A percentile compares a stretch with the other conserved stretches of the same genome.
phyloP scores from a whole-genome alignment of 1,140 invertebrate genomes.

The Oreohelix idahoensis region DNA sequence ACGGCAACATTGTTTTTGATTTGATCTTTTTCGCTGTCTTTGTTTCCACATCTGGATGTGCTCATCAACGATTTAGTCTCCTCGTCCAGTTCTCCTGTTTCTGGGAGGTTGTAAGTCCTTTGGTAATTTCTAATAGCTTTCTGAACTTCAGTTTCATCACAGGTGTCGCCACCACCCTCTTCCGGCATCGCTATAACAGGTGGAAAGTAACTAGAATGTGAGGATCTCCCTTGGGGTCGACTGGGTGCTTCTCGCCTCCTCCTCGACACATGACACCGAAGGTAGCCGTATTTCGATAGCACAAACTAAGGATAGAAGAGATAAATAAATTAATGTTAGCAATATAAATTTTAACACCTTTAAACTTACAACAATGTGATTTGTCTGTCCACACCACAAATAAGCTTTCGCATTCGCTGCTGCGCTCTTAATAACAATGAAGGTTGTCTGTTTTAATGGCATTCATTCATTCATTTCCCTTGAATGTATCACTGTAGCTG shows the following conservation, averaged over 20 bases:
- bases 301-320: conserved; percentile 51
- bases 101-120: conserved; percentile 69
- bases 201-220: conserved; percentile 18
- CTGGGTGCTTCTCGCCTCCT: conserved; percentile 35
- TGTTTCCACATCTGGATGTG: conserved; percentile 71
- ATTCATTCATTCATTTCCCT: no score
- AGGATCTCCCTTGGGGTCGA: background rate
- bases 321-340: conserved; percentile 21
- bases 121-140: conserved; percentile 69
- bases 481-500: no score
- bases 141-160: conserved; percentile 55
- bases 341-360: no score
- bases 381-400: no score
- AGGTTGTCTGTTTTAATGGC: no score
- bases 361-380: no score
- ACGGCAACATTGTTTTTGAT: background rate
- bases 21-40: conserved; percentile 62
- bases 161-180: conserved; percentile 49
- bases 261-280: conserved; percentile 51
- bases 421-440: no score
- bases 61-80: conserved; percentile 70
- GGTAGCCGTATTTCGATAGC: conserved; percentile 64
- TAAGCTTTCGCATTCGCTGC: no score
- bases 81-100: conserved; percentile 69
- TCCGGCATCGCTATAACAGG: conserved; percentile 15